Base-by-base conservation (phyloP, 2,888 invertebrate genomes). In the Troides helena region DNA sequence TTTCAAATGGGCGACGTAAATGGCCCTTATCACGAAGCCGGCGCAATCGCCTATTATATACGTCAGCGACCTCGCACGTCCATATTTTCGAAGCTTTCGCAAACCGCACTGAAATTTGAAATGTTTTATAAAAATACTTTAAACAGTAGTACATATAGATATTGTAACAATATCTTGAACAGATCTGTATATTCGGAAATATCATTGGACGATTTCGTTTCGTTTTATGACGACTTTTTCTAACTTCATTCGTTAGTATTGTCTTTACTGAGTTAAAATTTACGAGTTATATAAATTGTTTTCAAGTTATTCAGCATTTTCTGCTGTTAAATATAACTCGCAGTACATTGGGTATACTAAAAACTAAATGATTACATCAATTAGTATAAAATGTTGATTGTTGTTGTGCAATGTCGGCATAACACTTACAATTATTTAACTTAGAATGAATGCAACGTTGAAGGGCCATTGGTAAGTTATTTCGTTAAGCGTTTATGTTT, bases 1-100 rank as follows among this genome's bases (percentile, higher is more conserved):
- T 69, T 65, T 69, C 65, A 65, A 69, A 69, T 65, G 69, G 65
- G 43, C 65, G 69, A 65, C 69, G 65, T 65, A 65, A 69, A 69
- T 69, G 65, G 62, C 65, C 65, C 65, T 65, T 69, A 69, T 69
- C 69, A 61, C 57, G 69, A 43, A 64, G 61, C 61, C 65, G 65
- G 69, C 57, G 69, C 64, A 64, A 65, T 69, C 69, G 53, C 60
- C 69, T 69, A 56, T 69, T 69, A 65, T 67, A 67, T 67, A 63
- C 62, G 58, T 50, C 68, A 50, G 63, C 50, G 59, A 64, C 36
- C 53, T 59, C n/a, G 59, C 58, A 23, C 68, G 50, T 68, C 50
- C 64, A 59, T 62, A 67, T 58, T 68, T 68, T 62, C 36, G 56
- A 58, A 36, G 56, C 23, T 67, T 23, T 62, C 39, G 39, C 39